A percentile compares a stretch with the other conserved stretches of the same genome.
phyloP scores from a whole-genome alignment of 2,888 invertebrate genomes.

The Erynnis tages region DNA sequence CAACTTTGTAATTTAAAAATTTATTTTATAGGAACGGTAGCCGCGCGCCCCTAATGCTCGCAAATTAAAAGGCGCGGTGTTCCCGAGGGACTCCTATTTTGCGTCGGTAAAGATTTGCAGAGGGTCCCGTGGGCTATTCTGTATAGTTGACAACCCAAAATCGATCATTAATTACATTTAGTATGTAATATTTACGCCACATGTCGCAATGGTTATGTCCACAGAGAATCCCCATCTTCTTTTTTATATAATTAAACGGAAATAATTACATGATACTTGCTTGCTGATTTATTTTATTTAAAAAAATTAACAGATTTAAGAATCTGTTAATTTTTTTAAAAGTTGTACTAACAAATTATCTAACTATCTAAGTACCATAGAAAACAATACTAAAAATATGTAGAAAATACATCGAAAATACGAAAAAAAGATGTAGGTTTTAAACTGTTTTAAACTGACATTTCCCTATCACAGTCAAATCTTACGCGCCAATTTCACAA shows the following conservation, averaged over 20 bases:
- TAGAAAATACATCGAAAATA: too few species aligned
- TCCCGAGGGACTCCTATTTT: constrained; percentile 67
- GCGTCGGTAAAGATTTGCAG: constrained; percentile 69
- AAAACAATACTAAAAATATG: too few species aligned
- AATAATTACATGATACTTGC: too few species aligned
- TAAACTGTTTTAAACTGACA: too few species aligned
- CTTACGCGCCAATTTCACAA: constrained; percentile 1
- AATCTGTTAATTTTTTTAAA: too few species aligned
- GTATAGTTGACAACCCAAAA: constrained; percentile 64
- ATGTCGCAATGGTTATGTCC: constrained; percentile 55
- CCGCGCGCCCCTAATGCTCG: constrained; percentile 68
- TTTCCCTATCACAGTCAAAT: too few species aligned
- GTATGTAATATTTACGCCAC: constrained; percentile 72
- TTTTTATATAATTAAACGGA: too few species aligned
- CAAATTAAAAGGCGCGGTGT: constrained; percentile 78
- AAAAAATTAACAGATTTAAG: too few species aligned
- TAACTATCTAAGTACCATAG: too few species aligned
- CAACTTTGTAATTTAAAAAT: constrained; percentile 39
- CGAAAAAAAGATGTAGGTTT: too few species aligned
- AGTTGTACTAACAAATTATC: too few species aligned
- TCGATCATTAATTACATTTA: constrained; percentile 80
- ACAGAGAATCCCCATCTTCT: constrained; percentile 40
- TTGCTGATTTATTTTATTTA: constrained; percentile 4
- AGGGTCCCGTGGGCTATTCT: constrained; percentile 58
- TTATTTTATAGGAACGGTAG: constrained; percentile 42